These are phyloP conservation scores for Dynastes hyllus DNA, from an alignment of 2,888 invertebrate species.

Conservation along the genomic window DNA sequence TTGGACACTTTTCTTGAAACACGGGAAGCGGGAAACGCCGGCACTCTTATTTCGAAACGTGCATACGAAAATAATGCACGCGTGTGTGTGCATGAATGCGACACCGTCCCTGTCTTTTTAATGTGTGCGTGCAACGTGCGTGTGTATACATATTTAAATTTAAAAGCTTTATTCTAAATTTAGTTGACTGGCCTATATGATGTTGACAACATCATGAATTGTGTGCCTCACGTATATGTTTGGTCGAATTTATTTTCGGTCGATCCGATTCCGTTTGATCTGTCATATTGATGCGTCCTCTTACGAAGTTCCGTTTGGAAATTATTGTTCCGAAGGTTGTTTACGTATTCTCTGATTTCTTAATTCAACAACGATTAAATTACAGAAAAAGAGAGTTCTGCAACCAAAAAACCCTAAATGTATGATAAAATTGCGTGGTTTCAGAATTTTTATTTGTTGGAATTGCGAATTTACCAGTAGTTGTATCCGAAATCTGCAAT, in stretches of 20 bases:
- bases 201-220: conserved; percentile 5
- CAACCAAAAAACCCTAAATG: too few relatives aligned
- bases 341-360: too few relatives aligned
- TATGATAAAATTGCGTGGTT: too few relatives aligned
- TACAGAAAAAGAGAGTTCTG: too few relatives aligned
- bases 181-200: neutral
- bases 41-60: conserved; percentile 13
- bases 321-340: too few relatives aligned
- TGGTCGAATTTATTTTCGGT: conserved; percentile 4
- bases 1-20: conserved; percentile 21
- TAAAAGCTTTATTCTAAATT: conserved; percentile 16
- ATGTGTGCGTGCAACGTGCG: conserved; percentile 5
- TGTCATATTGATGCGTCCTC: too few relatives aligned
- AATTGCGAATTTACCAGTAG: too few relatives aligned
- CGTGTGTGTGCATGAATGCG: neutral
- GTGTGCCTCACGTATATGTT: neutral
- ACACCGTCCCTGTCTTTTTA: neutral
- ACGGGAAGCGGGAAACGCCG: conserved; percentile 28
- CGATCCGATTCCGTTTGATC: too few relatives aligned
- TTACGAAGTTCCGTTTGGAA: too few relatives aligned
- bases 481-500: too few relatives aligned
- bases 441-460: too few relatives aligned
- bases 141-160: conserved; percentile 10
- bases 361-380: too few relatives aligned
- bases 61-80: neutral